Evolutionary conservation across 2,888 invertebrate genomes (phyloP).

Genomic region (Cosmia trapezina): DNA sequence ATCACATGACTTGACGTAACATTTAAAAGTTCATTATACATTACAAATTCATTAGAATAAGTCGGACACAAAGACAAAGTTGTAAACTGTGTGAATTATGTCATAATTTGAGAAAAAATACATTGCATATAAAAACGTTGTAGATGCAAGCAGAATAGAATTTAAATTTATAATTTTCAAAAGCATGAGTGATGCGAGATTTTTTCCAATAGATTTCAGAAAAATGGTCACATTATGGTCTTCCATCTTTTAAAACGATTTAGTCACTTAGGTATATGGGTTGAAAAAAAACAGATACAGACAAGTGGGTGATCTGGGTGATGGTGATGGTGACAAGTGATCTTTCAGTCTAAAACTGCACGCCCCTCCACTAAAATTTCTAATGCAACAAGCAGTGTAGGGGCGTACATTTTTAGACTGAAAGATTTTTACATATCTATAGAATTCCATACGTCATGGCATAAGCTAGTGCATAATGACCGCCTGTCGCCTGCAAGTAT

Average conservation of each 20-base stretch:
- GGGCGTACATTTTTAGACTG: too few relatives aligned
- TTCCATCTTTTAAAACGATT: too few relatives aligned
- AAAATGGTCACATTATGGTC: too few relatives aligned
- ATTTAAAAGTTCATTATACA: slow-evolving; percentile 24
- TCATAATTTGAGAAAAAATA: neutral
- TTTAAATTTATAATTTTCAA: neutral
- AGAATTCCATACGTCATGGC: slow-evolving; percentile 2
- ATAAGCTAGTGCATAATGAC: slow-evolving; percentile 20
- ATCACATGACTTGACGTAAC: slow-evolving; percentile 57
- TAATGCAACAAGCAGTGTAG: too few relatives aligned
- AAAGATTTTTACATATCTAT: neutral
- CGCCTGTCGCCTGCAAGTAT: slow-evolving; percentile 12
- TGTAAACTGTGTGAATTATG: slow-evolving; percentile 7
- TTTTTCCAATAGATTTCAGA: neutral
- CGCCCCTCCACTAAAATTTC: too few relatives aligned
- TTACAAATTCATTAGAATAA: slow-evolving; percentile 29
- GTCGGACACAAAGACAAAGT: slow-evolving; percentile 13
- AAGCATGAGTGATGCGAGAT: neutral
- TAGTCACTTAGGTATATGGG: neutral
- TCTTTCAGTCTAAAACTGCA: too few relatives aligned
- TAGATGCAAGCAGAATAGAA: neutral
- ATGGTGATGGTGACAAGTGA: too few relatives aligned
- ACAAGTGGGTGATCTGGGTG: too few relatives aligned
- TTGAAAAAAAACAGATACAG: neutral
- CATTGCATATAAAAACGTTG: neutral